Evolutionary conservation across 2,797 vertebrate species (phyloP).

Genomic region (Lemur catta): DNA sequence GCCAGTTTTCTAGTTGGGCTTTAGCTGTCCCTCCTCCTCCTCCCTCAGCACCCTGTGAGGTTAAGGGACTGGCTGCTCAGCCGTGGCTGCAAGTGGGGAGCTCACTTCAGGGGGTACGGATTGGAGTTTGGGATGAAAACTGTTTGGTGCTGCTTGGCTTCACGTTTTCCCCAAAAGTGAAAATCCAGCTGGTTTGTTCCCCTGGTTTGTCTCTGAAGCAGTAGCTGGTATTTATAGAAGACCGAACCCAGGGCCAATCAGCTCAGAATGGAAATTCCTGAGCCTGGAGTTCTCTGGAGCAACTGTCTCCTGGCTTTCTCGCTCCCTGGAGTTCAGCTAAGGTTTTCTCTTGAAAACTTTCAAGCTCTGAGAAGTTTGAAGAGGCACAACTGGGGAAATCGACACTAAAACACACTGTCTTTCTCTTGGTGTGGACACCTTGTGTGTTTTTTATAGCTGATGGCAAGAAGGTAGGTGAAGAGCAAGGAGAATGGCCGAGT

Average conservation of each 20-base stretch:
- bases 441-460: background rate
- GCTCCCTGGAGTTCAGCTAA: conserved; percentile 55
- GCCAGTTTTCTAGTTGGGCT: background rate
- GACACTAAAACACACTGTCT: background rate
- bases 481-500: background rate
- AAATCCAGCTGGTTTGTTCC: conserved; percentile 32
- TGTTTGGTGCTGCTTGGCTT: background rate
- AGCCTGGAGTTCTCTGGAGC: conserved; percentile 40
- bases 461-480: background rate
- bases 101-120: background rate
- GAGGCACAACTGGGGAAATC: background rate
- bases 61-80: background rate
- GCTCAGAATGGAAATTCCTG: conserved; percentile 56
- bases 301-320: background rate
- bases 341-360: conserved; percentile 53
- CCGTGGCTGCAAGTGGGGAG: background rate
- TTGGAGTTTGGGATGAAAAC: background rate
- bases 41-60: background rate
- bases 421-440: background rate
- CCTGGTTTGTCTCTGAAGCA: background rate
- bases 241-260: background rate
- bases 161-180: conserved; percentile 21
- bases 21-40: background rate
- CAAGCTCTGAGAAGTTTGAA: background rate
- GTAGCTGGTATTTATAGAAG: conserved; percentile 55